Evolutionary conservation across 2,888 invertebrate genomes (phyloP), one percentile per base, ranked within the genome.

Genomic region (Alviniconcha strummeri): DNA sequence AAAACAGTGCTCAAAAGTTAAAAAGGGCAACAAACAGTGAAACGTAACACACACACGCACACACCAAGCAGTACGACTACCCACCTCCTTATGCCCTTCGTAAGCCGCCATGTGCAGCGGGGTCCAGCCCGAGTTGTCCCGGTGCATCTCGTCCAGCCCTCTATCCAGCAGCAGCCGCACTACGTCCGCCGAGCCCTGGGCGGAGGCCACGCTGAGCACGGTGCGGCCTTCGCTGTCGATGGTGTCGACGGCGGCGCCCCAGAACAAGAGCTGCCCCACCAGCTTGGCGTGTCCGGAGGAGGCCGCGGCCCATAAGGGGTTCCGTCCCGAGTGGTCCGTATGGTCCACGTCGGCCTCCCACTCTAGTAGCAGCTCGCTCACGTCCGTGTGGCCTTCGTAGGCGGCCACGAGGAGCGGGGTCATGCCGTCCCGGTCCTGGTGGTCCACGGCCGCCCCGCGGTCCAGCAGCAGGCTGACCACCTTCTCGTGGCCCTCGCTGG

Each of bases 71-170:
- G 19, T 17, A 11, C 64, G 56, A 15, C 4, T 36, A 85, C 96
- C 96, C 0, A 97, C 97, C 91, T 97, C 97, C 81, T 95, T 94
- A 93, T 98, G 98, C 15, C 98, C 97, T 95, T 99, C 98, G 93
- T 98, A 98, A 17, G 98, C 97, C 0, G 98, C 97, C 93, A 99
- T 98, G 93, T 99, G 98, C 82, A 99, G 94, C 0, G 99, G 98
- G 0, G 99, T 98, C 99, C 98, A 99, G 0, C 99, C 98, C 0
- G 97, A 97, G 94, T 98, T 98, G 93, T 99, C 99, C 15, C 95
- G 89, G 88, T 95, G 95, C 91, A 94, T 94, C 97, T 98, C 95
- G 89, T 95, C 95, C 85, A 94, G 92, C 90, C 96, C 98, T 60
- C 92, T 85, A 85, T 93, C 93, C 19, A 99, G 95, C 74, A 99